Percentiles rank a stretch among this genome's conserved stretches.
These are phyloP conservation scores for Mimas tiliae DNA, from an alignment of 2,888 invertebrate species.

Conservation along the genomic window DNA sequence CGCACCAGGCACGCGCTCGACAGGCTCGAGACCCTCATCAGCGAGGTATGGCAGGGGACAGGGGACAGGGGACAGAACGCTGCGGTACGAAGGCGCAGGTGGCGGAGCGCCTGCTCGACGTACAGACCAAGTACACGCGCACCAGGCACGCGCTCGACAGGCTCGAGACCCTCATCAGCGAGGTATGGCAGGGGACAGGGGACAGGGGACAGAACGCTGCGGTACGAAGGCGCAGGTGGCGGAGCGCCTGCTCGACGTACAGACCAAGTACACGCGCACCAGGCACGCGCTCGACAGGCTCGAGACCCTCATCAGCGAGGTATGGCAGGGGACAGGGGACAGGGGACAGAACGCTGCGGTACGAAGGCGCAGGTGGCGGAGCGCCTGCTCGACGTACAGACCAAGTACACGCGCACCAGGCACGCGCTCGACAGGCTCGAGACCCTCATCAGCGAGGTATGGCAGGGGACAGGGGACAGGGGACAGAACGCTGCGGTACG, in stretches of 20 bases:
- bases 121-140: constrained; percentile 56
- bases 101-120: constrained; percentile 55
- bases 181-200: too few relatives aligned
- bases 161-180: constrained; percentile 57
- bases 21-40: constrained; percentile 55
- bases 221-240: constrained; percentile 65
- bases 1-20: constrained; percentile 54
- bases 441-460: constrained; percentile 51
- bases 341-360: too few relatives aligned
- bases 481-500: too few relatives aligned
- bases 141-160: constrained; percentile 52
- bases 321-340: too few relatives aligned
- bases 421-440: constrained; percentile 51
- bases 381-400: constrained; percentile 55
- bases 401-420: constrained; percentile 56
- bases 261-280: constrained; percentile 58
- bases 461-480: too few relatives aligned
- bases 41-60: constrained; percentile 34
- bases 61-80: too few relatives aligned
- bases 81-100: constrained; percentile 67
- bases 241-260: constrained; percentile 56
- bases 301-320: constrained; percentile 52
- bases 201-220: too few relatives aligned
- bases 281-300: constrained; percentile 51
- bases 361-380: constrained; percentile 65